Base-by-base conservation (phyloP, 2,888 invertebrate species). In the Sesia apiformis region DNA sequence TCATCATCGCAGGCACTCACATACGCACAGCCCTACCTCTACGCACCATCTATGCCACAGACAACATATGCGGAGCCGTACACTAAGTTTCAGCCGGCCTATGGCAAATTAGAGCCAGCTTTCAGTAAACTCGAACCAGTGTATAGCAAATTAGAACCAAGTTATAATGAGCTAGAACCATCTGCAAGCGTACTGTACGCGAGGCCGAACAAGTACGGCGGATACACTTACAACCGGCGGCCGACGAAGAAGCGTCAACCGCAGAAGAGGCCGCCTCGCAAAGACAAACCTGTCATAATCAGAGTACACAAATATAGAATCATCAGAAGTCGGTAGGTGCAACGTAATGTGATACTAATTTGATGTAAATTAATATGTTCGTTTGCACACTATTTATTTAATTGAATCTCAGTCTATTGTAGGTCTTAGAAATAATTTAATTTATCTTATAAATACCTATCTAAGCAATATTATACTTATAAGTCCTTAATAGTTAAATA, bases 231-330 rank as follows among this genome's bases (percentile, higher is more conserved):
- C 66, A 74, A 76, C 56, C 72, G 69, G 46, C 64, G 66, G 50
- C 72, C 75, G 2, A 38, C 53, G 52, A 63, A 63, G 50, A 63
- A 65, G 46, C 58, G 62, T n/a, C 53, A 51, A 59, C 58, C 39
- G 55, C 58, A 3, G 56, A 58, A 51, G 58, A 52, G 40, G 54
- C 54, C 53, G n/a, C 62, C 57, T 46, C 46, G 56, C 50, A 38
- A 50, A 5, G 38, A 39, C 41, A 23, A 46, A 39, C 83, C 84
- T 0, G 66, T 81, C 58, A 71, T 82, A 57, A 67, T 86, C 8
- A 68, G 83, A 54, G 79, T 86, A 39, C 86, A 85, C 61, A 84
- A 81, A 59, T 78, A 84, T 58, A 78, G 71, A 56, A 63, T 85
- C n/a, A 61, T 72, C 38, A 72, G 70, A 52, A 64, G 66, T 56